phyloP scores from a whole-genome alignment of 2,888 invertebrate species.

The Lydus trimaculatus region DNA sequence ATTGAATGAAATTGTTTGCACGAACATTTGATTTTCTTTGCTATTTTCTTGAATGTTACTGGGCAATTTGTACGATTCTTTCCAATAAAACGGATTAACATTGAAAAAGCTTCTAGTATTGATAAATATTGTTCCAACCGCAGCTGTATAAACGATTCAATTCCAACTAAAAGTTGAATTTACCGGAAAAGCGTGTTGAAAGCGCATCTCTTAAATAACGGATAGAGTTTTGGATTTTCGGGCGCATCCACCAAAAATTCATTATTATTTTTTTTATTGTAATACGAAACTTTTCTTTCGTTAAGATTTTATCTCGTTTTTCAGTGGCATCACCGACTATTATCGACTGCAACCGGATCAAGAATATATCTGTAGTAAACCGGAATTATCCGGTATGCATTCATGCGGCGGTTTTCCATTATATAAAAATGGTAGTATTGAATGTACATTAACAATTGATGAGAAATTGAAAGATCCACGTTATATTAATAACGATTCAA shows the following conservation, averaged over 20 bases:
- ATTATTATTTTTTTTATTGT: background rate
- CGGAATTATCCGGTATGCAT: slow-evolving; percentile 96
- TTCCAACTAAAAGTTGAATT: background rate
- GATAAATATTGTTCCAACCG: slow-evolving; percentile 13
- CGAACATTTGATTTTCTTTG: background rate
- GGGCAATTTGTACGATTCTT: background rate
- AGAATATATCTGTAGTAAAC: slow-evolving; percentile 97
- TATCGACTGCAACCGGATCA: slow-evolving; percentile 78
- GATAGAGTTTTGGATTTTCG: background rate
- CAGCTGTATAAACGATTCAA: background rate
- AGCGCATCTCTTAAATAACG: background rate
- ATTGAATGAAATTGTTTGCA: background rate
- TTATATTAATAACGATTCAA: slow-evolving; percentile 58
- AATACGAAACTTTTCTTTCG: too few relatives aligned
- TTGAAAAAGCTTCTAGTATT: slow-evolving; percentile 1
- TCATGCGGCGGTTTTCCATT: slow-evolving; percentile 85
- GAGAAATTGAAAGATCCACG: slow-evolving; percentile 46
- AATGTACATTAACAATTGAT: slow-evolving; percentile 75
- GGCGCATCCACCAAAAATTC: background rate
- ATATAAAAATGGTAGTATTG: slow-evolving; percentile 73
- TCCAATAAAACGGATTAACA: background rate
- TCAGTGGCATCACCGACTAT: slow-evolving; percentile 72
- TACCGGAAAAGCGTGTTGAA: background rate
- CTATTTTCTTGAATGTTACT: background rate
- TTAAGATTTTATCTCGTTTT: slow-evolving; percentile 46